Base-by-base conservation (phyloP, 2,113 vertebrate species). In the Willisornis vidua region DNA sequence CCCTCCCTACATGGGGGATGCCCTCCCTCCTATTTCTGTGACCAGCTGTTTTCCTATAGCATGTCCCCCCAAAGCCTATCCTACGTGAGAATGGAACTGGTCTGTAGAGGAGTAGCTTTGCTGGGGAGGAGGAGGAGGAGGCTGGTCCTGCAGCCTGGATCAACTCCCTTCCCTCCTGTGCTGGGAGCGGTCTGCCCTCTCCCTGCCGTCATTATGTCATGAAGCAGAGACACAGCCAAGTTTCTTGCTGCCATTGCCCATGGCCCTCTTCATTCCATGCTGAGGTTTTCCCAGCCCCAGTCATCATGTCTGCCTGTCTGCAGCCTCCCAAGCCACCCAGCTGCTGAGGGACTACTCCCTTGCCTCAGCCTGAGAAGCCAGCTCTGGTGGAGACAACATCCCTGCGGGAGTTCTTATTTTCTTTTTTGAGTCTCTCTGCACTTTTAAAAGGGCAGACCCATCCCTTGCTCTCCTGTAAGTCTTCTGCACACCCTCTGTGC, bases 401-500 rank as follows among this genome's bases (percentile, higher is more conserved):
- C 25, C 87, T 83, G 63, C 6, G 2, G 82, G 66, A 17, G 9
- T 76, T n/a, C 31, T 65, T 79, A 10, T 88, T 73, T 82, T 86
- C 51, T 46, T 77, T 28, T 46, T 91, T 48, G 65, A 22, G 29
- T 57, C 31, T 88, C 28, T 82, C 23, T 74, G 43, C 46, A 85
- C n/a, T 73, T 85, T 83, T 29, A 14, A 25, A 73, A 86, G n/a
- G n/a, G 28, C 58, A 90, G 51, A 85, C 18, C 17, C 63, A 59
- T 6, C 12, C 54, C 46, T 68, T 66, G 26, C 19, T 46, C 13
- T 31, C 14, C 43, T 62, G 43, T n/a, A 85, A 63, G 26, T 25
- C 39, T 41, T 72, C 54, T n/a, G 45, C 35, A 57, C 14, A 19
- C 24, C 13, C 3, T 0, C 22, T 0, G 0, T 0, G 7, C 28